Percentiles rank a stretch among this genome's conserved stretches.
These are phyloP conservation scores for Sylvietta virens DNA, from an alignment of 2,113 vertebrate genomes.

Conservation along the genomic window DNA sequence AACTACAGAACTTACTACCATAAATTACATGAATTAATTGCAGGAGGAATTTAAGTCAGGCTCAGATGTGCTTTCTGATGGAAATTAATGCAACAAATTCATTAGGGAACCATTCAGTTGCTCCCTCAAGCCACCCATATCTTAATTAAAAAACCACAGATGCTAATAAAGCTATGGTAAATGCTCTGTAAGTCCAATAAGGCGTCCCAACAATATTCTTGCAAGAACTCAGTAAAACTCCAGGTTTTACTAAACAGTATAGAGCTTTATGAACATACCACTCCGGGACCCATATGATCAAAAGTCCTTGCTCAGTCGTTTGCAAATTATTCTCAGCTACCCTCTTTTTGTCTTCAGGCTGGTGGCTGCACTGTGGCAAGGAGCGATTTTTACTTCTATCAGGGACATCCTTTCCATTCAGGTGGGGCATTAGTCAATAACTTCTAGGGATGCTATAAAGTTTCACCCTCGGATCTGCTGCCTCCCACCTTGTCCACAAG, in stretches of 20 bases:
- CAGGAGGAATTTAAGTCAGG: conserved; percentile 15
- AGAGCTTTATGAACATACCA: background rate
- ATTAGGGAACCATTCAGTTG: background rate
- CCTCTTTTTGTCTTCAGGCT: background rate
- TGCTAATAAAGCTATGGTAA: conserved; percentile 8
- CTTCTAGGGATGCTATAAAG: background rate
- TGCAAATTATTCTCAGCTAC: background rate
- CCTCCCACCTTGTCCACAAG: background rate
- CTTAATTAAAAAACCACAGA: conserved; percentile 45
- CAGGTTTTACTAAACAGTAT: background rate
- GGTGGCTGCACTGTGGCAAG: background rate
- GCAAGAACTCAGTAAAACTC: background rate
- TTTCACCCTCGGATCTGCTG: background rate
- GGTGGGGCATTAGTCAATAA: background rate
- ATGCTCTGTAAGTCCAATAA: background rate
- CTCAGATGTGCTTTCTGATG: conserved; percentile 37
- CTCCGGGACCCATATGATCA: background rate
- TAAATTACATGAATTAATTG: conserved; percentile 33
- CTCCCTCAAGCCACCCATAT: background rate
- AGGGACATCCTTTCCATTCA: background rate
- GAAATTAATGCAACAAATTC: conserved; percentile 37
- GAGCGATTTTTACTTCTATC: background rate
- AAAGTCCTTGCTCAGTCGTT: background rate
- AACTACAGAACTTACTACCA: background rate
- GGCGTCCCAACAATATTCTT: background rate